These are phyloP conservation scores for Zoanthus solanderi DNA, from an alignment of 92 coral and sea anemone species.

Conservation along the genomic window DNA sequence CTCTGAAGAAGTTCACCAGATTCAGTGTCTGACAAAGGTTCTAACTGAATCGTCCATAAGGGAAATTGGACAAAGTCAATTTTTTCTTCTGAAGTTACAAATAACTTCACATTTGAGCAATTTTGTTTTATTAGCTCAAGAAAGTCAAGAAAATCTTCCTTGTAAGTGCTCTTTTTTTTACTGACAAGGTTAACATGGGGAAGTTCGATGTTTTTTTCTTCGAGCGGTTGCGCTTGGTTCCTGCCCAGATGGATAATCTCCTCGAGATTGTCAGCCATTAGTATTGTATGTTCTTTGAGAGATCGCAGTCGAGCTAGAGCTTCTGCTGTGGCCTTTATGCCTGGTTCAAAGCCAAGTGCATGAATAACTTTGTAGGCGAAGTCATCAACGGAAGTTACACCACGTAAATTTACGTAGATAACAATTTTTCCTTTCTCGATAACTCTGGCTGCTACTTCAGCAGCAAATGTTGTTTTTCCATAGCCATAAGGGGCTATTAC, in stretches of 20 bases:
- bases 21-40: conserved; percentile 23
- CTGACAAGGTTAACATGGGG: too few species aligned
- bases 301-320: conserved; percentile 17
- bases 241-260: conserved; percentile 41
- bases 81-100: conserved; percentile 57
- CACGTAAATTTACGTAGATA: conserved; percentile 52
- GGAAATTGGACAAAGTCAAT: conserved; percentile 23
- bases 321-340: conserved; percentile 12
- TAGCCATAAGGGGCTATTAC: conserved; percentile 45
- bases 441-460: conserved; percentile 43
- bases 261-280: conserved; percentile 58
- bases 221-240: neutral
- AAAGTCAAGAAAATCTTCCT: conserved; percentile 11
- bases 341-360: conserved; percentile 33
- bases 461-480: conserved; percentile 53
- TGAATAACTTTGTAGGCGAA: conserved; percentile 55
- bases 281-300: conserved; percentile 16
- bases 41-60: neutral
- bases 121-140: conserved; percentile 10
- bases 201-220: too few species aligned
- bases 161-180: too few species aligned
- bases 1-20: conserved; percentile 18
- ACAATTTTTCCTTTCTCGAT: conserved; percentile 18
- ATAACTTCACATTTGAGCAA: conserved; percentile 46
- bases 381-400: conserved; percentile 31